A percentile compares a stretch with the other conserved stretches of the same genome.
Evolutionary conservation across 2,888 invertebrate genomes (phyloP).

Genomic region (Noctua janthina): DNA sequence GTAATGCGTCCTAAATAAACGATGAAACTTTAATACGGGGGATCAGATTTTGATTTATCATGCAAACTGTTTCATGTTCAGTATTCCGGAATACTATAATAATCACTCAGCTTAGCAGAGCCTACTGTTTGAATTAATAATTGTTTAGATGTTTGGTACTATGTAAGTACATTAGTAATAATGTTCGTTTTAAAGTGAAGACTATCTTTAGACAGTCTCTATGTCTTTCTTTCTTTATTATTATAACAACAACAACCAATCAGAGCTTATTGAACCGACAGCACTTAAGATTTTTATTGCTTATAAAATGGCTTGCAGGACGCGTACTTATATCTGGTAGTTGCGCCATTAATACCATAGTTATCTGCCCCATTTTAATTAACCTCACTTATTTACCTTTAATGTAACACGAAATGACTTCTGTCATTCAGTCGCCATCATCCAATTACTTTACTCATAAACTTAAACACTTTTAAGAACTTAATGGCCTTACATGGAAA

Average conservation of each 20-base stretch:
- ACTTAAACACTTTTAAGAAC: constrained; percentile 48
- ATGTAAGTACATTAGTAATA: not conserved
- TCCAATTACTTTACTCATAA: constrained; percentile 54
- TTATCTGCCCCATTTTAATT: constrained; percentile 49
- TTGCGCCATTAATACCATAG: constrained; percentile 26
- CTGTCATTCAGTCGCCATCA: constrained; percentile 36
- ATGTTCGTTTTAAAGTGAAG: not conserved
- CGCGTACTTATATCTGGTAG: constrained; percentile 38
- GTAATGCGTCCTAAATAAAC: constrained; percentile 59
- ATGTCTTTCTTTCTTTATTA: constrained; percentile 5
- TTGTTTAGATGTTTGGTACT: not conserved
- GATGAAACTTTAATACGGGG: constrained; percentile 53
- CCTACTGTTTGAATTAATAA: constrained; percentile 3
- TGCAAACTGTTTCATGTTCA: constrained; percentile 47
- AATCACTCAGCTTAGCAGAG: constrained; percentile 25
- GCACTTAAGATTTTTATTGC: constrained; percentile 39
- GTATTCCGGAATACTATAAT: constrained; percentile 27
- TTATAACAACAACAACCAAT: constrained; percentile 24
- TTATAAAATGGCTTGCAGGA: constrained; percentile 31
- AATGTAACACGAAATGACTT: constrained; percentile 34
- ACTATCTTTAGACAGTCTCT: not conserved
- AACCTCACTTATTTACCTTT: constrained; percentile 38
- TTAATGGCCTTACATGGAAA: constrained; percentile 45
- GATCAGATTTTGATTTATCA: constrained; percentile 54
- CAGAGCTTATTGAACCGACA: constrained; percentile 26